A percentile compares a stretch with the other conserved stretches of the same genome.
Conservation (phyloP, 1,140 invertebrate genomes). For the Odontomachus brunneus region DNA sequence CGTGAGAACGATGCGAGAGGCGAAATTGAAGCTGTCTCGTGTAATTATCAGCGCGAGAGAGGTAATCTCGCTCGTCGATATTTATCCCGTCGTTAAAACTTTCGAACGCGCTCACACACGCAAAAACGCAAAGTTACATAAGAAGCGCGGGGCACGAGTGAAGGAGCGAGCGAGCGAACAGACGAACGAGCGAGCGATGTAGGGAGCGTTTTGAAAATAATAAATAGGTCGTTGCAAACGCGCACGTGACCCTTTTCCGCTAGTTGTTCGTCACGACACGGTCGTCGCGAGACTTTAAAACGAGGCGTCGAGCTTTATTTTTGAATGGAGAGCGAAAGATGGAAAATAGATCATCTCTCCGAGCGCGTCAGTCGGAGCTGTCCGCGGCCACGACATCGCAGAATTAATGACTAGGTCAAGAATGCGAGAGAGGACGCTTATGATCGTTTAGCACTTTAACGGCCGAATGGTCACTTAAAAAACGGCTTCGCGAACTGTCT, state of each 20-base stretch:
- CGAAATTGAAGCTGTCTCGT: conserved; percentile 52
- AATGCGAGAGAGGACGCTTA: conserved; percentile 55
- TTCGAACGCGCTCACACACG: conserved; percentile 3
- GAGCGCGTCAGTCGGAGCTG: conserved; percentile 15
- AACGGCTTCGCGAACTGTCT: background rate
- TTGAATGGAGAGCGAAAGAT: conserved; percentile 3
- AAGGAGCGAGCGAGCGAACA: too few relatives aligned
- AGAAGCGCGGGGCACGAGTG: background rate
- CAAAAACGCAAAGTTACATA: conserved; percentile 14
- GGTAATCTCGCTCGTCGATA: conserved; percentile 53
- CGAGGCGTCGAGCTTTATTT: conserved; percentile 35
- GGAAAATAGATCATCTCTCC: conserved; percentile 69
- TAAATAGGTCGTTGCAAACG: conserved; percentile 40
- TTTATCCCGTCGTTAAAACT: conserved; percentile 58
- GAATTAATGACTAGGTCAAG: conserved; percentile 73
- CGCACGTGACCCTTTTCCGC: background rate
- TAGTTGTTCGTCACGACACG: conserved; percentile 5
- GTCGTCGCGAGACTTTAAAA: conserved; percentile 61
- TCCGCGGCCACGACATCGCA: conserved; percentile 61
- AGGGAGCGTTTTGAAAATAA: conserved; percentile 50
- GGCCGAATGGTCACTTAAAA: background rate
- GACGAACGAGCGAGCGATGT: background rate
- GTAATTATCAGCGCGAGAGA: conserved; percentile 46
- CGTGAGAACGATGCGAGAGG: conserved; percentile 16
- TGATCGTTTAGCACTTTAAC: conserved; percentile 47